A percentile compares a stretch with the other conserved stretches of the same genome.
Evolutionary conservation across 92 coral and sea anemone species (phyloP).

Genomic region (Palythoa grandis): DNA sequence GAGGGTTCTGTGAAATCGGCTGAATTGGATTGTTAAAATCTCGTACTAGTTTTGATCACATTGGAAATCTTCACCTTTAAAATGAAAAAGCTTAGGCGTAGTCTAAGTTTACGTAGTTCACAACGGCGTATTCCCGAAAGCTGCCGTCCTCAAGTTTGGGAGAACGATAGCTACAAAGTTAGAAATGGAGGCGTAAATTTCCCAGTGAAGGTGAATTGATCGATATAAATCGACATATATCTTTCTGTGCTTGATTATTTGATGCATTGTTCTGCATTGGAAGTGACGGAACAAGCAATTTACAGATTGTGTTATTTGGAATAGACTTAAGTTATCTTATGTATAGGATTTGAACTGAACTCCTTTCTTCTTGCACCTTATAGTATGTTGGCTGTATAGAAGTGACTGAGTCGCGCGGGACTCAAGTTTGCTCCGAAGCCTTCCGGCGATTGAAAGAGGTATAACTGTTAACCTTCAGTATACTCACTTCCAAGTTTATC

Average conservation of each 20-base stretch:
- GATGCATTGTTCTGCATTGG: neutral
- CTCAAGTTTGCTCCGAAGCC: conserved; percentile 98
- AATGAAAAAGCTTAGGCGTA: conserved; percentile 92
- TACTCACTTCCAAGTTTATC: conserved; percentile 1
- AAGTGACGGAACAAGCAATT: neutral
- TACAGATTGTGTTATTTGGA: conserved; percentile 21
- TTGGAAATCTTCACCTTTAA: conserved; percentile 21
- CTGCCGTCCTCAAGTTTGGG: conserved; percentile 98
- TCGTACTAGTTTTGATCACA: conserved; percentile 14
- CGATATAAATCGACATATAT: neutral
- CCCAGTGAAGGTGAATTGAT: conserved; percentile 86
- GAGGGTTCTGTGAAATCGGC: conserved; percentile 10
- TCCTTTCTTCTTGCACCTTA: conserved; percentile 31
- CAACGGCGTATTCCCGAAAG: conserved; percentile 96
- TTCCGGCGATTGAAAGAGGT: conserved; percentile 90
- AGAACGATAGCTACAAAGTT: conserved; percentile 97
- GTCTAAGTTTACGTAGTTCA: conserved; percentile 91
- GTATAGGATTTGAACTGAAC: conserved; percentile 21
- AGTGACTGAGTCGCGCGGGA: conserved; percentile 97
- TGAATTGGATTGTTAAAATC: neutral
- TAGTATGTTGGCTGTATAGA: conserved; percentile 94
- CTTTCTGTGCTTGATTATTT: conserved; percentile 7
- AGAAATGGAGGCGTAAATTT: conserved; percentile 99
- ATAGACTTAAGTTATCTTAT: neutral
- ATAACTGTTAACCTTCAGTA: conserved; percentile 13